phyloP scores from a whole-genome alignment of 2,797 vertebrate genomes.

The Argentina silus region DNA sequence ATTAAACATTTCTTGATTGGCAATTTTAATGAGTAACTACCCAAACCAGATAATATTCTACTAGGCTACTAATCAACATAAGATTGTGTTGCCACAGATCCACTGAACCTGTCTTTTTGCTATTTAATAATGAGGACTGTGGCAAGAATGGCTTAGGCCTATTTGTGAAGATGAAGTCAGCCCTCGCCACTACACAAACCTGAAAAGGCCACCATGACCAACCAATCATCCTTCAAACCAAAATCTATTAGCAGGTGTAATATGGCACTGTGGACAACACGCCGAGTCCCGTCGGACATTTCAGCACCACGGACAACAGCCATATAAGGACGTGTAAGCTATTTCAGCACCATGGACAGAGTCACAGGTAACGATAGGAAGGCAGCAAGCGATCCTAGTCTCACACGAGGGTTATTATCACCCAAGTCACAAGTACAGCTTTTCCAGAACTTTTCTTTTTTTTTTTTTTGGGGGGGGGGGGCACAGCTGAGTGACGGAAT shows the following conservation, averaged over 20 bases:
- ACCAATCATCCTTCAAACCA: neutral
- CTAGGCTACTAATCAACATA: too few relatives aligned
- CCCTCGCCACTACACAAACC: neutral
- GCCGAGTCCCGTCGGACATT: neutral
- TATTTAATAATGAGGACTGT: too few relatives aligned
- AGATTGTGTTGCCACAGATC: too few relatives aligned
- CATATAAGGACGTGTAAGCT: neutral
- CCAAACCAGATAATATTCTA: too few relatives aligned
- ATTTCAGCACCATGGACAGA: constrained; percentile 9
- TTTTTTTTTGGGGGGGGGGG: too few relatives aligned
- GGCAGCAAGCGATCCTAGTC: neutral
- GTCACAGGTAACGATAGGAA: too few relatives aligned
- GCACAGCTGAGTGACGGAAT: neutral
- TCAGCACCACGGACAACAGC: constrained; percentile 6
- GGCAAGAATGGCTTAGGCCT: too few relatives aligned
- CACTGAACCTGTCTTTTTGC: too few relatives aligned
- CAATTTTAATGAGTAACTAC: neutral
- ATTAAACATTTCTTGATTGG: neutral
- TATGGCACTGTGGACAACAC: neutral
- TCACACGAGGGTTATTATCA: neutral
- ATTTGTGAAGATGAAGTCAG: neutral
- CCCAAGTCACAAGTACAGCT: neutral
- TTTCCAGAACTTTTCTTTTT: neutral
- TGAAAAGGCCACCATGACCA: neutral
- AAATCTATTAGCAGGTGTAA: neutral